Evolutionary conservation across 2,888 invertebrate species (phyloP).

Genomic region (Melinaea marsaeus): DNA sequence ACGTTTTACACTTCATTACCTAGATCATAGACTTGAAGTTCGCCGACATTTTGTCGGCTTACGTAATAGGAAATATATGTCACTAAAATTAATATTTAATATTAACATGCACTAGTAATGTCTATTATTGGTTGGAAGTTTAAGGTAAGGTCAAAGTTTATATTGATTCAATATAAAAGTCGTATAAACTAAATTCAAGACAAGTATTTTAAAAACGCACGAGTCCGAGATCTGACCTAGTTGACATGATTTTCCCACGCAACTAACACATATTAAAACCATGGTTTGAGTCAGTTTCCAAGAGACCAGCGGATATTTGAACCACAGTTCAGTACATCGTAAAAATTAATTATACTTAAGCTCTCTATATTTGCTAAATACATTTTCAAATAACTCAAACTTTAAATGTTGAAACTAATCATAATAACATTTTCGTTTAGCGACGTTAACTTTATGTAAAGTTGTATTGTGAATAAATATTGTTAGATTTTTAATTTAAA

Average conservation of each 20-base stretch:
- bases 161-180: too few relatives aligned
- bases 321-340: slow-evolving; percentile 56
- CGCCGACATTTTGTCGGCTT: slow-evolving; percentile 33
- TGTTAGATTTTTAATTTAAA: too few relatives aligned
- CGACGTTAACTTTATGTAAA: too few relatives aligned
- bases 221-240: too few relatives aligned
- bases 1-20: slow-evolving; percentile 35
- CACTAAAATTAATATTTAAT: slow-evolving; percentile 11
- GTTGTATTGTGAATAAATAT: too few relatives aligned
- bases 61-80: slow-evolving; percentile 31
- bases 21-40: slow-evolving; percentile 36
- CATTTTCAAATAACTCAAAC: too few relatives aligned
- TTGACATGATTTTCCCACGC: too few relatives aligned
- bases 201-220: too few relatives aligned
- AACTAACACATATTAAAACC: too few relatives aligned
- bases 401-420: too few relatives aligned
- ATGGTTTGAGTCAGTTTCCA: slow-evolving; percentile 31
- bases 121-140: background rate
- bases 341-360: slow-evolving; percentile 46
- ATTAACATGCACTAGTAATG: slow-evolving; percentile 5
- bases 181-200: too few relatives aligned
- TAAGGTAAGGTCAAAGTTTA: background rate
- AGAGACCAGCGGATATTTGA: slow-evolving; percentile 55
- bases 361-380: background rate
- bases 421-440: too few relatives aligned